Evolutionary conservation across 2,797 vertebrate genomes (phyloP).

Genomic region (Lepus oiostolus): DNA sequence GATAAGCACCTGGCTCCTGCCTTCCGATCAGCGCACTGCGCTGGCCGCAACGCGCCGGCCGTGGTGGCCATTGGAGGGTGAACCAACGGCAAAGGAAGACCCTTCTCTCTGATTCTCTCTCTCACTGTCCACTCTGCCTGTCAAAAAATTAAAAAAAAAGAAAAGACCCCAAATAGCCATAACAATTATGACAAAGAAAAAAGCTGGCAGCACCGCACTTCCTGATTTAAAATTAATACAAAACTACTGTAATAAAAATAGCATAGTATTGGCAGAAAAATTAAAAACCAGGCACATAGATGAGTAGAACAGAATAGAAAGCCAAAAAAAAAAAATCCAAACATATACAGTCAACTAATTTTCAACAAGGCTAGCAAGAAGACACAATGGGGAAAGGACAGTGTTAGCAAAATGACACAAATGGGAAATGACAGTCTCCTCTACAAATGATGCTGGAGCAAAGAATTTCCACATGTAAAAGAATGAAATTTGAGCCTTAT

Average conservation of each 20-base stretch:
- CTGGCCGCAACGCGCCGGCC: too few species aligned
- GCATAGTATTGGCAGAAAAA: not conserved
- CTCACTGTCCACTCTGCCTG: too few species aligned
- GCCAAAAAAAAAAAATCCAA: not conserved
- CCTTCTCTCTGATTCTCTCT: too few species aligned
- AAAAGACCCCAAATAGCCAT: not conserved
- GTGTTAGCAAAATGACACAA: too few species aligned
- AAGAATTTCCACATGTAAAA: not conserved
- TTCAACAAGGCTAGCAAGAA: not conserved
- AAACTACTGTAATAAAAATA: not conserved
- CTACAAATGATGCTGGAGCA: not conserved
- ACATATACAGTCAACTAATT: not conserved
- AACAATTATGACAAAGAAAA: not conserved
- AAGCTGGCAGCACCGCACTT: not conserved
- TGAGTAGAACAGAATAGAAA: not conserved
- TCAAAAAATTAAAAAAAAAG: not conserved
- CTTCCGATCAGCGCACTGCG: too few species aligned
- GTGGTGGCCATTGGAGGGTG: too few species aligned
- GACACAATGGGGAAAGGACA: not conserved
- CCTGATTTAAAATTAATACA: not conserved
- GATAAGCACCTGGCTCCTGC: too few species aligned
- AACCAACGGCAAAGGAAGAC: too few species aligned
- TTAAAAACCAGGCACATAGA: not conserved
- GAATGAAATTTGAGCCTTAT: not conserved
- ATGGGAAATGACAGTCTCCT: not conserved